Evolutionary conservation across 2,797 vertebrate genomes (phyloP).

Genomic region (Cossypha heuglini): DNA sequence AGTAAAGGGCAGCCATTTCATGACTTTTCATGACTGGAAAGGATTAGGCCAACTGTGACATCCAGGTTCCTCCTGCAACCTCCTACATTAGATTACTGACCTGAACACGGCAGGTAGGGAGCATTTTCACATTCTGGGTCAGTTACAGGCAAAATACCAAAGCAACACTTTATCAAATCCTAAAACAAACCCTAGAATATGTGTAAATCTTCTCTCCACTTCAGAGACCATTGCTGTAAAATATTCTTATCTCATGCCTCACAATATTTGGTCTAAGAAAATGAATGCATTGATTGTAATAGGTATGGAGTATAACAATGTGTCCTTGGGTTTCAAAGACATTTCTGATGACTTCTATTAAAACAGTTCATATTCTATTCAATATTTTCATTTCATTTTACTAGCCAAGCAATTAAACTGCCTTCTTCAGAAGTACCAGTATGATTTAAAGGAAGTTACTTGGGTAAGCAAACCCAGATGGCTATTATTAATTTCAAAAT

Average conservation of each 20-base stretch:
- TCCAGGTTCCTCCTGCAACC: neutral
- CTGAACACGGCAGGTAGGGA: neutral
- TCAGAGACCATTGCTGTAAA: neutral
- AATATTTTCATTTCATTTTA: neutral
- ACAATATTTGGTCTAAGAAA: constrained; percentile 10
- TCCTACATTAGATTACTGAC: neutral
- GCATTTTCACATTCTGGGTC: neutral
- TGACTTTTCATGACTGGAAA: neutral
- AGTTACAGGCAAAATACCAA: neutral
- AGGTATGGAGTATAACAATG: neutral
- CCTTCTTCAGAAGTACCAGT: constrained; percentile 20
- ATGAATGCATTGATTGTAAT: neutral
- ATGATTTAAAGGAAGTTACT: neutral
- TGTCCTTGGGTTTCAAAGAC: constrained; percentile 12
- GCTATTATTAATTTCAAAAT: neutral
- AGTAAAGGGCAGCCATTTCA: neutral
- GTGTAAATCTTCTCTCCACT: neutral
- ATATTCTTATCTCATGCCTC: neutral
- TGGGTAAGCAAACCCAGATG: neutral
- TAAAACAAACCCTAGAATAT: neutral
- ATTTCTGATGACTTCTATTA: neutral
- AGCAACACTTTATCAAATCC: neutral
- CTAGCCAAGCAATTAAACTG: constrained; percentile 10
- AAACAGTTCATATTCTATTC: neutral
- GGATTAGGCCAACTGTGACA: neutral